These are phyloP conservation scores for Spilosoma lubricipeda DNA, from an alignment of 2,888 invertebrate species.

Conservation along the genomic window DNA sequence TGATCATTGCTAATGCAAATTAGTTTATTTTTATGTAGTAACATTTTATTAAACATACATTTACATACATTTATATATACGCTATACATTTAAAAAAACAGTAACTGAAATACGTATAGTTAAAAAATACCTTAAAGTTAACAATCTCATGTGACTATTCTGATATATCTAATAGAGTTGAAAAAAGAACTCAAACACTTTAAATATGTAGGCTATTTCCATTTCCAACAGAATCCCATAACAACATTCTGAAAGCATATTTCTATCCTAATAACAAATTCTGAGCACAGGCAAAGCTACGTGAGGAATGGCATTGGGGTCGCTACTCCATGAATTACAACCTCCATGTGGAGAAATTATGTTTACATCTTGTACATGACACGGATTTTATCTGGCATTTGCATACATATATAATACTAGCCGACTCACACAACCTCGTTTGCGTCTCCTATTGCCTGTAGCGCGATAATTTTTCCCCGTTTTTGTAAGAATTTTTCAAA, in stretches of 20 bases:
- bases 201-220: background rate
- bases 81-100: no score
- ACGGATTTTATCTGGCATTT: background rate
- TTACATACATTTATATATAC: no score
- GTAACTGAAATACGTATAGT: no score
- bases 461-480: no score
- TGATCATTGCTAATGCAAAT: no score
- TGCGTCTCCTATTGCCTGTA: no score
- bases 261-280: background rate
- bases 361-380: background rate
- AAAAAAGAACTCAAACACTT: background rate
- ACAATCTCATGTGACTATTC: no score
- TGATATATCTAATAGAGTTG: background rate
- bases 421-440: no score
- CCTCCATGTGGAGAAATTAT: background rate
- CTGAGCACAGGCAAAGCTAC: conserved; percentile 1
- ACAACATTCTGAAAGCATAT: background rate
- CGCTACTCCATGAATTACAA: background rate
- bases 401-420: background rate
- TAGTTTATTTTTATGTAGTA: no score
- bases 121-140: no score
- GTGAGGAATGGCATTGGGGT: background rate
- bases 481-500: no score
- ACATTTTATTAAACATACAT: no score
- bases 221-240: conserved; percentile 19